Evolutionary conservation across 2,888 invertebrate species (phyloP).

Genomic region (Machimus rusticus): DNA sequence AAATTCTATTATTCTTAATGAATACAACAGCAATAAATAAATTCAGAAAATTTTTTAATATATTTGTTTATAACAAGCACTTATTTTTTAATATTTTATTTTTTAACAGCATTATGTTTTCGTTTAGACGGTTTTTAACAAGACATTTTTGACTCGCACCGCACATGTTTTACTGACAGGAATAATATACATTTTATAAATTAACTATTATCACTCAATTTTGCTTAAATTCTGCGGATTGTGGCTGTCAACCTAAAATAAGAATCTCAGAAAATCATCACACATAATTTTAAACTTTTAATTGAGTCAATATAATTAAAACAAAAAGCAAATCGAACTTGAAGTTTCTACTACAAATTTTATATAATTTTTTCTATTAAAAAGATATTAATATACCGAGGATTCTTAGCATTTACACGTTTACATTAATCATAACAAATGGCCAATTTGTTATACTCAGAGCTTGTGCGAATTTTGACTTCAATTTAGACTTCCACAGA

Average conservation of each 20-base stretch:
- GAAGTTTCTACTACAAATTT: background rate
- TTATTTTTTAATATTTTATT: background rate
- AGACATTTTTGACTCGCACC: background rate
- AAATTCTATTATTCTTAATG: background rate
- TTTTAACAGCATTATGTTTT: background rate
- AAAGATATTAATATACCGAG: background rate
- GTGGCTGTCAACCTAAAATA: background rate
- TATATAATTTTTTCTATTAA: background rate
- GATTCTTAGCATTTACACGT: too few species aligned
- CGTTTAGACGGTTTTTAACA: background rate
- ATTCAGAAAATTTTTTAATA: constrained; percentile 5
- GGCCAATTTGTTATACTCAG: background rate
- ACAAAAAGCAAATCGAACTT: background rate
- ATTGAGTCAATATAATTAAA: background rate
- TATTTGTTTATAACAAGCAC: background rate
- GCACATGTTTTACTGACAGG: background rate
- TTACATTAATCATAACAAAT: background rate
- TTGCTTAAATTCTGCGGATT: background rate
- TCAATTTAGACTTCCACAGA: too few species aligned
- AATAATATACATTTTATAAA: too few species aligned
- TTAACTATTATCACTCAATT: too few species aligned
- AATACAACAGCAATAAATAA: background rate
- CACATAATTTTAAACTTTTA: background rate
- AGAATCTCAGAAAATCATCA: background rate
- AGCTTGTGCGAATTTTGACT: too few species aligned